phyloP scores from a whole-genome alignment of 2,888 invertebrate genomes.

The Metacarcinus magister region DNA sequence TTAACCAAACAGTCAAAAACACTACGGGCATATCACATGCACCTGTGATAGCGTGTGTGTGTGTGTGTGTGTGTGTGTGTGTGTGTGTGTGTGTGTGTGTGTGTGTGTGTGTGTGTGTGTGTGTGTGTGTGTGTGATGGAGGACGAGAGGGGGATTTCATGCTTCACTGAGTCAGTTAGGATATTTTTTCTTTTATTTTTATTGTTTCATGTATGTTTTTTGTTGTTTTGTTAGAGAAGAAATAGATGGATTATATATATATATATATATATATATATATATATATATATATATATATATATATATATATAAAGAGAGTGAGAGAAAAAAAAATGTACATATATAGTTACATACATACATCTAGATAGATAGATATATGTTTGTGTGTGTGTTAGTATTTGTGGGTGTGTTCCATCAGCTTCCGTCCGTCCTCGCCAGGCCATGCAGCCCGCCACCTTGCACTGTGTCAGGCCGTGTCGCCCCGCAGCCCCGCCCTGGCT shows the following conservation, averaged over 20 bases:
- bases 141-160: background rate
- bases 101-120: background rate
- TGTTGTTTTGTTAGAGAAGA: background rate
- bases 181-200: too few relatives aligned
- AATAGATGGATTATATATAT: background rate
- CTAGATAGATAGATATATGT: background rate
- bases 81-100: slow-evolving; percentile 17
- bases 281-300: slow-evolving; percentile 16
- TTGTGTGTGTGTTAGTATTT: background rate
- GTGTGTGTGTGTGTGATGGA: background rate
- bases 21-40: background rate
- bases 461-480: background rate
- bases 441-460: background rate
- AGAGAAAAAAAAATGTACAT: background rate
- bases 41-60: background rate
- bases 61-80: slow-evolving; percentile 5
- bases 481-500: background rate
- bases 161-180: background rate
- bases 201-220: background rate
- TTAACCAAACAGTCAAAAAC: background rate
- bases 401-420: background rate
- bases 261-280: background rate
- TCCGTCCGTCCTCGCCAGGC: background rate
- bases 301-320: background rate
- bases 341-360: background rate